These are phyloP conservation scores for Cyclophora punctaria DNA, from an alignment of 2,888 invertebrate genomes.

Conservation along the genomic window DNA sequence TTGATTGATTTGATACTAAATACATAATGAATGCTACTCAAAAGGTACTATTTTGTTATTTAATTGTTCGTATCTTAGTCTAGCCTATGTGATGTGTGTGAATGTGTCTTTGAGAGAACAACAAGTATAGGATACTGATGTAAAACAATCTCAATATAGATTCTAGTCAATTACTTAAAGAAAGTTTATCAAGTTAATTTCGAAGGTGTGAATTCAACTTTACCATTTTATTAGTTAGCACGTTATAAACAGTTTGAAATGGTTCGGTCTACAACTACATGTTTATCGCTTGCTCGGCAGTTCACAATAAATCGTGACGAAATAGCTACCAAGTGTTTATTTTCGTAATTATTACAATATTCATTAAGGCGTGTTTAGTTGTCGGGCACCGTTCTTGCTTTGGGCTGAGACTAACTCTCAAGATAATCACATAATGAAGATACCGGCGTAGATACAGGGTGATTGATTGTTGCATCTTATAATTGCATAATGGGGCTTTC, in stretches of 20 bases:
- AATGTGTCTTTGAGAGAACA: no score
- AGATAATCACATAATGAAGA: slow-evolving; percentile 62
- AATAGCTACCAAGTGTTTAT: slow-evolving; percentile 17
- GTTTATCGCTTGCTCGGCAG: slow-evolving; percentile 13
- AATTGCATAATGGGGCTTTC: slow-evolving; percentile 41
- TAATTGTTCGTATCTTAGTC: no score
- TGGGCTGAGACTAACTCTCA: slow-evolving; percentile 15
- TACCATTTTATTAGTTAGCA: no score
- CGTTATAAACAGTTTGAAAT: not conserved
- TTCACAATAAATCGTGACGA: slow-evolving; percentile 13
- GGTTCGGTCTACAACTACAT: slow-evolving; percentile 4
- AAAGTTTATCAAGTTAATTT: no score
- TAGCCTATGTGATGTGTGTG: no score
- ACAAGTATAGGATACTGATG: no score
- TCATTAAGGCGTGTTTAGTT: slow-evolving; percentile 18
- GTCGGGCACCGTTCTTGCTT: slow-evolving; percentile 15
- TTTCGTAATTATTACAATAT: slow-evolving; percentile 21
- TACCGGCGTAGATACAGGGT: slow-evolving; percentile 28
- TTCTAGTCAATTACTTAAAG: no score
- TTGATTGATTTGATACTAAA: no score
- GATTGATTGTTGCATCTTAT: slow-evolving; percentile 42
- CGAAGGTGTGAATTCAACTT: not conserved
- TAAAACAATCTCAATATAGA: no score
- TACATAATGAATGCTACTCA: no score
- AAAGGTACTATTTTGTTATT: no score